Conservation (phyloP, 2,797 vertebrate species). For the Melopsittacus undulatus region DNA sequence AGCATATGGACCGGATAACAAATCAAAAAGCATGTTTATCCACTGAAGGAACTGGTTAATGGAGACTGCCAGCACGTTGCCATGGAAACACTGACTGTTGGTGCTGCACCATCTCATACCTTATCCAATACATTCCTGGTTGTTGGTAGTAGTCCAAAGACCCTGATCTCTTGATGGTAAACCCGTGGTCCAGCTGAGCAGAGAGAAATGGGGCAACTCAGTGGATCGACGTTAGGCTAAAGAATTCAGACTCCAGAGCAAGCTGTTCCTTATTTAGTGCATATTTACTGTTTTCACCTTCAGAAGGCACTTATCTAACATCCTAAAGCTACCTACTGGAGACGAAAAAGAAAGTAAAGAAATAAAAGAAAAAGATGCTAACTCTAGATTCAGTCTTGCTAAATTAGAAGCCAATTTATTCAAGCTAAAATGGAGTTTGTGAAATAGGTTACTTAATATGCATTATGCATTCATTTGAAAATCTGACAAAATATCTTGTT, state of each 20-base stretch:
- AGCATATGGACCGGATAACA: conserved; percentile 84
- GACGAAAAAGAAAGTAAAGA: conserved; percentile 33
- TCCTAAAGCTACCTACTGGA: conserved; percentile 34
- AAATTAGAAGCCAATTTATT: conserved; percentile 62
- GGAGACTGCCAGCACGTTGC: conserved; percentile 96
- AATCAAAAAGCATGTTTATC: conserved; percentile 84
- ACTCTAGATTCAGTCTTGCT: conserved; percentile 16
- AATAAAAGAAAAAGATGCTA: conserved; percentile 49
- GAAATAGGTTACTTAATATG: conserved; percentile 59
- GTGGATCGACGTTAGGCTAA: conserved; percentile 84
- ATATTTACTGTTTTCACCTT: conserved; percentile 67
- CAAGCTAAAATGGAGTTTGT: conserved; percentile 44
- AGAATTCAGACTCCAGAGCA: conserved; percentile 82
- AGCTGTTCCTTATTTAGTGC: conserved; percentile 74
- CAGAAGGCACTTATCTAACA: conserved; percentile 72
- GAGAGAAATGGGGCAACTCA: conserved; percentile 93
- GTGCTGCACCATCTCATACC: conserved; percentile 90
- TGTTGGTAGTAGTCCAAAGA: conserved; percentile 98
- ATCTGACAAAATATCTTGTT: conserved; percentile 62
- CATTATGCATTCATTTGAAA: conserved; percentile 51
- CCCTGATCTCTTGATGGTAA: conserved; percentile 98
- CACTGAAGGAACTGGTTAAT: conserved; percentile 85
- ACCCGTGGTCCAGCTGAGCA: conserved; percentile 95
- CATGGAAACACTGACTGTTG: conserved; percentile 90
- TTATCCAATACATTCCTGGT: conserved; percentile 98